Base-by-base conservation (phyloP, 2,797 vertebrate species). In the Buceros bicornis region DNA sequence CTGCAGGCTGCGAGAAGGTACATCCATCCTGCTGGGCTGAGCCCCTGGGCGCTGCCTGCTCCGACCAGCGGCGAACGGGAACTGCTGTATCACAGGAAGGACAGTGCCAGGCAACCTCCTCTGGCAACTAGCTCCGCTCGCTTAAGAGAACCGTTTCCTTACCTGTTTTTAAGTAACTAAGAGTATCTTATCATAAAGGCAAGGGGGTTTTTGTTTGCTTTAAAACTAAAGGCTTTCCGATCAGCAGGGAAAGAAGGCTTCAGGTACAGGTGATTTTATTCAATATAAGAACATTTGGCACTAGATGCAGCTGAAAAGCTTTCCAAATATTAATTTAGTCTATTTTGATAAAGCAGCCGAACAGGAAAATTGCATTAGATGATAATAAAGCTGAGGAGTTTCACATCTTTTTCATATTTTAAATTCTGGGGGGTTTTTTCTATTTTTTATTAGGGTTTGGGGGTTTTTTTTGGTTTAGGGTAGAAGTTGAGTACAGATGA, bases 1-100 rank as follows among this genome's bases (percentile, higher is more conserved):
- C 76, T 96, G 97, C 87, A 95, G 82, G 14, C 80, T 98, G 62
- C 95, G 10, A 77, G 91, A 91, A 97, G 98, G 97, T 98, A 95
- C 0, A 16, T 90, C 21, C 58, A 66, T 22, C 37, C 40, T 47
- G 35, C 53, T 28, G 50, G 42, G 35, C 31, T 5, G 8, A 66
- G 45, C 25, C 24, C 42, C 15, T 1, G 0, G 29, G 48, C 1
- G 1, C 69, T 89, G 81, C 83, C 40, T 54, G 45, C 65, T 57
- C 45, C 20, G 4, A 2, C 18, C 51, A 6, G 33, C 3, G 1
- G n/a, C 29, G 29, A 64, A 50, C 10, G 6, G 57, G 72, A 42
- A 21, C 3, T 29, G 72, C 58, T 57, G 21, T 16, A 1, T 13
- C 53, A 48, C 19, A 48, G 28, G 37, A n/a, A n/a, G 17, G 24